Evolutionary conservation across 2,888 invertebrate genomes (phyloP).

Genomic region (Aspidiotus rigidus): DNA sequence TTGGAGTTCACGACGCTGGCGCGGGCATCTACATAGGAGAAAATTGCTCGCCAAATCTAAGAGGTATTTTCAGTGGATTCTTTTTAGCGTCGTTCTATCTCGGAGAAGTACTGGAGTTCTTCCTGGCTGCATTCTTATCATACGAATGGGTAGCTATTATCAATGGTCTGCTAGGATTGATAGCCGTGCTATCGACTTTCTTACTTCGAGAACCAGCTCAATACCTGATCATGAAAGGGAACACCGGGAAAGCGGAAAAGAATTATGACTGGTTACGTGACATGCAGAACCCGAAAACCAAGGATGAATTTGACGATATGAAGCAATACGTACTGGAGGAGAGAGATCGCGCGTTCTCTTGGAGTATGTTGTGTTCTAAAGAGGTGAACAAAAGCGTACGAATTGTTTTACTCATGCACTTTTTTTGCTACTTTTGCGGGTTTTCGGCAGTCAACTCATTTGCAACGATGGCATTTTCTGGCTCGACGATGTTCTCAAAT

Average conservation of each 20-base stretch:
- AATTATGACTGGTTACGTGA: background rate
- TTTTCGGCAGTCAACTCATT: background rate
- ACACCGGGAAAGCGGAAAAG: background rate
- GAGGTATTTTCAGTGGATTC: constrained; percentile 1
- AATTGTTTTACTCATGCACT: background rate
- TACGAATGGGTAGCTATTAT: background rate
- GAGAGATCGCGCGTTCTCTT: background rate
- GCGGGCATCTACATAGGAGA: background rate
- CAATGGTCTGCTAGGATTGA: background rate
- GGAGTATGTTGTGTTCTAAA: background rate
- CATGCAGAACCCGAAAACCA: background rate
- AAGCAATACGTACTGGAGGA: background rate
- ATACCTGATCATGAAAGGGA: background rate
- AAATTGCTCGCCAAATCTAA: background rate
- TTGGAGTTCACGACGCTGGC: background rate
- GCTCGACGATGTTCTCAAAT: background rate
- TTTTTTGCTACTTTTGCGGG: background rate
- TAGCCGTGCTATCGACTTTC: background rate
- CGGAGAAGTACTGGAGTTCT: background rate
- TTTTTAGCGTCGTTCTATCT: background rate
- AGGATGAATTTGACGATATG: background rate
- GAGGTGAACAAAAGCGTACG: background rate
- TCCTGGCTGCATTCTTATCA: background rate
- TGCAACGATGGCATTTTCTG: background rate
- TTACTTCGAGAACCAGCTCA: constrained; percentile 5